A percentile compares a stretch with the other conserved stretches of the same genome.
Evolutionary conservation across 2,113 vertebrate species (phyloP).

Genomic region (Arothron firmamentum): DNA sequence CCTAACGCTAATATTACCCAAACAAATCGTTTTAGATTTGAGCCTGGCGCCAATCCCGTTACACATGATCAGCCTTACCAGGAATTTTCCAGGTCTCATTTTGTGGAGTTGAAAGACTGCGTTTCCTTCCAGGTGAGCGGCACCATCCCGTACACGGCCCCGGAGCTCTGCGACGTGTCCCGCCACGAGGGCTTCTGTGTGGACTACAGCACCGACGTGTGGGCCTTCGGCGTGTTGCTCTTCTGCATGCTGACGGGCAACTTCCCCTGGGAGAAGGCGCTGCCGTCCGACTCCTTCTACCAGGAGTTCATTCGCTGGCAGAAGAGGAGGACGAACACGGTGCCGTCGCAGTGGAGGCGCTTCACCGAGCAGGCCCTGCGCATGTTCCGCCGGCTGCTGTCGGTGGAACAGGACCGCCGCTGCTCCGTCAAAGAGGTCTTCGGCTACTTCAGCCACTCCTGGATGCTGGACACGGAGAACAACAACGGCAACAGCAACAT

Average conservation of each 20-base stretch:
- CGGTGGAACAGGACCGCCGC: conserved; percentile 77
- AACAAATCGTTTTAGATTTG: no score
- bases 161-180: conserved; percentile 78
- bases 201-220: conserved; percentile 81
- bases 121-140: conserved; percentile 70
- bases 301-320: conserved; percentile 84
- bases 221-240: conserved; percentile 84
- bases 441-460: conserved; percentile 77
- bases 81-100: no score
- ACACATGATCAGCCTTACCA: no score
- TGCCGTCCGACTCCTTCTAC: conserved; percentile 80
- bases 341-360: conserved; percentile 82
- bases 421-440: conserved; percentile 82
- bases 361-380: conserved; percentile 81
- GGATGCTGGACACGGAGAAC: conserved; percentile 77
- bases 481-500: conserved; percentile 47
- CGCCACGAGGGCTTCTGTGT: conserved; percentile 80
- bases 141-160: conserved; percentile 83
- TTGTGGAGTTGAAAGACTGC: no score
- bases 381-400: conserved; percentile 81
- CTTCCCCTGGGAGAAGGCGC: conserved; percentile 85
- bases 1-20: no score
- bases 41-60: no score
- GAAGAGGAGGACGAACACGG: conserved; percentile 64
- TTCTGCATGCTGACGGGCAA: conserved; percentile 86